Conservation (phyloP, 2,797 vertebrate genomes). For the Chelon auratus region DNA sequence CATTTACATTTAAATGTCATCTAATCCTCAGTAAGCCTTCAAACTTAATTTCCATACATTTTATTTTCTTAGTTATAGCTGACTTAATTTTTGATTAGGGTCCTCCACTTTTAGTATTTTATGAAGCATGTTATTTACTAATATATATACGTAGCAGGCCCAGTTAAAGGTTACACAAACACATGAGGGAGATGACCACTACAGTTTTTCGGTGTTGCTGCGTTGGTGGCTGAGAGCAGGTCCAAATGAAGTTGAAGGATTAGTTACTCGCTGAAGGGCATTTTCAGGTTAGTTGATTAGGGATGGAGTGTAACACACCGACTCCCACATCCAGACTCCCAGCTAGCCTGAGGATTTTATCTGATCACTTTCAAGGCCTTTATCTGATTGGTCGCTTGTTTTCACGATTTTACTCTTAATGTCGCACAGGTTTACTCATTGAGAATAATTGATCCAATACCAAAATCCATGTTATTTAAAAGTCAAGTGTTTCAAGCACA, state of each 20-base stretch:
- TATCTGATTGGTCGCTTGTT: not conserved
- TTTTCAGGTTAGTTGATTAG: slow-evolving; percentile 26
- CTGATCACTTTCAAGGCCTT: not conserved
- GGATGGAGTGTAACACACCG: not conserved
- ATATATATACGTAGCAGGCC: slow-evolving; percentile 30
- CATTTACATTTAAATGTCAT: slow-evolving; percentile 10
- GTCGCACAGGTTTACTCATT: not conserved
- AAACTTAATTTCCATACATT: not conserved
- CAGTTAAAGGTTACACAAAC: slow-evolving; percentile 48
- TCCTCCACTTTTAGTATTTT: slow-evolving; percentile 10
- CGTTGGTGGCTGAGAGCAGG: slow-evolving; percentile 28
- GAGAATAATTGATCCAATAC: not conserved
- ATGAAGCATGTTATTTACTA: slow-evolving; percentile 9
- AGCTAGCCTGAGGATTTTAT: slow-evolving; percentile 5
- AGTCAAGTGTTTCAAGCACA: too few species aligned
- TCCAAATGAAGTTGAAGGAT: slow-evolving; percentile 20
- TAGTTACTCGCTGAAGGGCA: slow-evolving; percentile 30
- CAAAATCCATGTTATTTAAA: not conserved
- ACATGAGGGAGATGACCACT: slow-evolving; percentile 37
- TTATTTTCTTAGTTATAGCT: slow-evolving; percentile 11
- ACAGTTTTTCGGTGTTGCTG: slow-evolving; percentile 31
- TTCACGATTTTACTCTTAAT: not conserved
- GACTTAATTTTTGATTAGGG: not conserved
- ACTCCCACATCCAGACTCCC: not conserved
- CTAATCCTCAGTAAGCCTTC: not conserved